Conservation (phyloP, 2,797 vertebrate species). For the Australoheros facetus region DNA sequence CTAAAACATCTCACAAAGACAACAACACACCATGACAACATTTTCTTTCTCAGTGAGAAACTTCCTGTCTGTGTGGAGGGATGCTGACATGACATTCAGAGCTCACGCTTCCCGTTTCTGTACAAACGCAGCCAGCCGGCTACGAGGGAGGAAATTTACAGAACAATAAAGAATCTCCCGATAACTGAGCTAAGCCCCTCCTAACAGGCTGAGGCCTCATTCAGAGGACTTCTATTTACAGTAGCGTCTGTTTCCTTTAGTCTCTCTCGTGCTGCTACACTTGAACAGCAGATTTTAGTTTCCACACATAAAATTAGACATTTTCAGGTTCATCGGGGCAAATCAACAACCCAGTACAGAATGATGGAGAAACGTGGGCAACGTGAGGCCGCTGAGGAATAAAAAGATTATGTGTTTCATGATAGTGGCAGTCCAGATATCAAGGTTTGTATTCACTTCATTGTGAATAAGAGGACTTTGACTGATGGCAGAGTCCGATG, state of each 20-base stretch:
- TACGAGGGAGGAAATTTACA: background rate
- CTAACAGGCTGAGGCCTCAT: background rate
- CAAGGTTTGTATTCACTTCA: background rate
- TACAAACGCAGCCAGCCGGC: background rate
- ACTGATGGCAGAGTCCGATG: background rate
- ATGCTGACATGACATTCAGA: background rate
- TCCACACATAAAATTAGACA: background rate
- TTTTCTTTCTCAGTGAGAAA: background rate
- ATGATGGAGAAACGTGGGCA: background rate
- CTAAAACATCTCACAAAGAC: background rate
- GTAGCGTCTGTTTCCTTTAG: background rate
- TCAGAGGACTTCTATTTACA: background rate
- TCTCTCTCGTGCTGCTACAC: background rate
- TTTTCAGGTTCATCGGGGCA: background rate
- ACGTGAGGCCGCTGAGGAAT: background rate
- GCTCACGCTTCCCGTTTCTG: background rate
- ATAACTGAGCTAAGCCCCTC: background rate
- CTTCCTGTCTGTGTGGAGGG: background rate
- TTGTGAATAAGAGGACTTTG: background rate
- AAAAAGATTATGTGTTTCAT: background rate
- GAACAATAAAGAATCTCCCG: background rate
- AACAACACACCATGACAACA: background rate
- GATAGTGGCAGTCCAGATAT: background rate
- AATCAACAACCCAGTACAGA: background rate
- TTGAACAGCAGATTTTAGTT: background rate